These are phyloP conservation scores for Spinibarbus caldwelli DNA, from an alignment of 2,797 vertebrate species.

Conservation along the genomic window DNA sequence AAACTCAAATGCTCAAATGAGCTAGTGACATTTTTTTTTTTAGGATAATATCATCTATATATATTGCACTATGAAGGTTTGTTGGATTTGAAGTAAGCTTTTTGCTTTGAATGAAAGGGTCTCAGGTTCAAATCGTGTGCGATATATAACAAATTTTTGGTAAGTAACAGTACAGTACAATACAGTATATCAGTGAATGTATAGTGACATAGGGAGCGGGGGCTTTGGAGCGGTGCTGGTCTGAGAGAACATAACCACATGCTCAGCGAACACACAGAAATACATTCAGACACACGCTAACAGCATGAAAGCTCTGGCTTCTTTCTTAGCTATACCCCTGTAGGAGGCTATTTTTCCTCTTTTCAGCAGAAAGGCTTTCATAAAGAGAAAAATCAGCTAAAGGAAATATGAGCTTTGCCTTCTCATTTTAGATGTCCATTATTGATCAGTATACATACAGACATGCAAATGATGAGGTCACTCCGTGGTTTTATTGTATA, in stretches of 20 bases:
- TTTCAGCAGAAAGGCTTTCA: background rate
- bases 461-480: background rate
- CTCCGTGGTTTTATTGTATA: background rate
- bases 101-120: background rate
- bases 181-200: conserved; percentile 11
- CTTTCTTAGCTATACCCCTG: background rate
- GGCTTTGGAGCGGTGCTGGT: background rate
- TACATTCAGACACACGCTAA: background rate
- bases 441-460: background rate
- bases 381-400: background rate
- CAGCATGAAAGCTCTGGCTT: conserved; percentile 1
- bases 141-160: background rate
- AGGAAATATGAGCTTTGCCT: background rate
- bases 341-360: background rate
- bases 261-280: background rate
- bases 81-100: background rate
- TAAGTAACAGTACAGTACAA: background rate
- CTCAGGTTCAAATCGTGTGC: background rate
- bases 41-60: background rate
- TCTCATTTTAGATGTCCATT: background rate
- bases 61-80: background rate
- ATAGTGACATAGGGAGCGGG: background rate
- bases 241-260: background rate
- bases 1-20: background rate
- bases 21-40: background rate